Base-by-base conservation (phyloP, 2,797 vertebrate species). In the Scyliorhinus canicula region DNA sequence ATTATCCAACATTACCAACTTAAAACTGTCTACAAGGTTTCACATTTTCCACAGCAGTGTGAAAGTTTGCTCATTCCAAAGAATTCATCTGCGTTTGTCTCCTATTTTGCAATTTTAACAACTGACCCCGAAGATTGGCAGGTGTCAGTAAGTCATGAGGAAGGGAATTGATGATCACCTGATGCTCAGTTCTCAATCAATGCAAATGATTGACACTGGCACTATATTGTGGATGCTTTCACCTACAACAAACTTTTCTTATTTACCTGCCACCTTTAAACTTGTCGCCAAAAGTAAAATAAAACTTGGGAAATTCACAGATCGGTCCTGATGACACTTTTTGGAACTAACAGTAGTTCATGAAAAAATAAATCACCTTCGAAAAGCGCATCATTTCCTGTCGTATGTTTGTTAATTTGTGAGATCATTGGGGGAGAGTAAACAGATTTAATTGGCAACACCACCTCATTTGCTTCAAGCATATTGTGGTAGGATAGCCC, bases 161-260 rank as follows among this genome's bases (percentile, higher is more conserved):
- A 95, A 95, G 0, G 65, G 95, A 93, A 96, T 65, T 95, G 95
- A 96, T 96, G 95, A 55, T 79, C 95, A 85, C 95, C 95, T 55
- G 86, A 21, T 95, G 91, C 95, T 79, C 94, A 95, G 95, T 95
- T 96, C 95, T 95, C 96, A 96, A 95, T 50, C 77, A 95, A 95
- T 96, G 96, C 95, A 95, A 97, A 96, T 95, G 63, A 82, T 95
- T 95, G 95, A 95, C 96, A 95, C 96, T 96, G 95, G 95, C 84
- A 95, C 90, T 60, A 93, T 44, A 19, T 60, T 21, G 19, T 44
- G 90, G 40, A 11, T 40, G n/a, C 57, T 96, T 96, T 95, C 95
- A 95, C 95, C 96, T 95, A 95, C 95, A 93, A 94, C n/a, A n/a
- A 95, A 71, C 77, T 95, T 95, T 65, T 44, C 79, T 93, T 44